Evolutionary conservation across 2,888 invertebrate species (phyloP).

Genomic region (Cinara cedri): DNA sequence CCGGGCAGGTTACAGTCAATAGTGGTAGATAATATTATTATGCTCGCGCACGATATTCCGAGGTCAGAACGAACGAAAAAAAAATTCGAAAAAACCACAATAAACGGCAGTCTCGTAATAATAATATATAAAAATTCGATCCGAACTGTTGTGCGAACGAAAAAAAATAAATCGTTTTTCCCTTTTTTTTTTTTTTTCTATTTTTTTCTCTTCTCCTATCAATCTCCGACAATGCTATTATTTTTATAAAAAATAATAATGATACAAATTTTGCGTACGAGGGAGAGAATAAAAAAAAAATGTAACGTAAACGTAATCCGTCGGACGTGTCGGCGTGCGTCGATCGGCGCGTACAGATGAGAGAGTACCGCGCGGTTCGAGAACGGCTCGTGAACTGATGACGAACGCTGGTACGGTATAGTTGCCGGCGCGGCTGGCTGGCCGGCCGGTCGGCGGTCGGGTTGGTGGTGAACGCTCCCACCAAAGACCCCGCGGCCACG

Average conservation of each 20-base stretch:
- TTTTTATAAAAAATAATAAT: too few relatives aligned
- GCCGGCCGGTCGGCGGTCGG: conserved; percentile 27
- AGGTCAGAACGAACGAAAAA: conserved; percentile 3
- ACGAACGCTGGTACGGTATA: conserved; percentile 27
- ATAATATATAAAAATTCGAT: not conserved
- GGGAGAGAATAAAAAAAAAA: not conserved
- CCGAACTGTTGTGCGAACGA: too few relatives aligned
- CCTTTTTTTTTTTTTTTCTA: too few relatives aligned
- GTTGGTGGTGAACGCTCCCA: conserved; percentile 46
- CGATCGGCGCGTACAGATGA: not conserved
- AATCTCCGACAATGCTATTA: too few relatives aligned
- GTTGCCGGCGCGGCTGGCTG: conserved; percentile 40
- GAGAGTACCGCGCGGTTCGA: conserved; percentile 34
- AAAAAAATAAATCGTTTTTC: not conserved
- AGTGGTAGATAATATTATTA: not conserved
- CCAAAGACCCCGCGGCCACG: conserved; percentile 22
- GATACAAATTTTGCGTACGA: not conserved
- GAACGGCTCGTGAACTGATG: conserved; percentile 55
- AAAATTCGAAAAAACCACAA: too few relatives aligned
- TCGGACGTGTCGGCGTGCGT: conserved; percentile 18
- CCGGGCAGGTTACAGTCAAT: too few relatives aligned
- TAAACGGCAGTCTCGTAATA: not conserved
- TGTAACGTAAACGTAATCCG: not conserved
- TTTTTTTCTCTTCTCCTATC: too few relatives aligned
- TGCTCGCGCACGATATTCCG: not conserved